Percentiles rank a stretch among this genome's conserved stretches.
Conservation (phyloP, 2,888 invertebrate species). For the Drosophila lacicola region DNA sequence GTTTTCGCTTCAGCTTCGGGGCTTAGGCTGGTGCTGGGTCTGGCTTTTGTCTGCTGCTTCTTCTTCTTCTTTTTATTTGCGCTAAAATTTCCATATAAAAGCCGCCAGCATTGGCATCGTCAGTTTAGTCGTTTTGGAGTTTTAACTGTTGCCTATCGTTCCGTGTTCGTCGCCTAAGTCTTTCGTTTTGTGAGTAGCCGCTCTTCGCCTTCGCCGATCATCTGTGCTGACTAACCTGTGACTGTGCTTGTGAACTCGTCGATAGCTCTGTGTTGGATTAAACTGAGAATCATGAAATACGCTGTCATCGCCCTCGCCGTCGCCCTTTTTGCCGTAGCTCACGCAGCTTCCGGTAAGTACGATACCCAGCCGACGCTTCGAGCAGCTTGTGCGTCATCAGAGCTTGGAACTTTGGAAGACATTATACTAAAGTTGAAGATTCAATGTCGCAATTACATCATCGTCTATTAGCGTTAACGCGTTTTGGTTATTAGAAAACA, state of each 20-base stretch:
- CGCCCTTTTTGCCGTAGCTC: conserved; percentile 57
- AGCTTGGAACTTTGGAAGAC: neutral
- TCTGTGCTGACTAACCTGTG: conserved; percentile 27
- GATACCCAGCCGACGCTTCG: neutral
- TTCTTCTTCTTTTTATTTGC: conserved; percentile 50
- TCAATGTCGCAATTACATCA: conserved; percentile 53
- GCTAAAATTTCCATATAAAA: conserved; percentile 78
- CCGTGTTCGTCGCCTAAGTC: conserved; percentile 74
- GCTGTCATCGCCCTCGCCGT: conserved; percentile 47
- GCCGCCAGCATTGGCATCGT: conserved; percentile 36
- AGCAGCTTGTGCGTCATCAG: conserved; percentile 38
- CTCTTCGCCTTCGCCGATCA: neutral
- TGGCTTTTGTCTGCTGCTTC: conserved; percentile 13
- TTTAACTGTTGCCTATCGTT: conserved; percentile 32
- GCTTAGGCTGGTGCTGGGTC: conserved; percentile 2
- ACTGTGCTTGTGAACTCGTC: conserved; percentile 36
- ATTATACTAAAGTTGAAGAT: conserved; percentile 10
- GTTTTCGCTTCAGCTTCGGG: conserved; percentile 13
- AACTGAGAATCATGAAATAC: conserved; percentile 70
- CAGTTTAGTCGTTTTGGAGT: conserved; percentile 71
- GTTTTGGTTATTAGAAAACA: conserved; percentile 33
- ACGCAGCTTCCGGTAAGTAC: conserved; percentile 79
- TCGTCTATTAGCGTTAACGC: conserved; percentile 28
- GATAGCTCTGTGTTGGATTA: conserved; percentile 27
- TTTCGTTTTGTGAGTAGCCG: conserved; percentile 71